Evolutionary conservation across 2,113 vertebrate genomes (phyloP).

Genomic region (Ochotona princeps): DNA sequence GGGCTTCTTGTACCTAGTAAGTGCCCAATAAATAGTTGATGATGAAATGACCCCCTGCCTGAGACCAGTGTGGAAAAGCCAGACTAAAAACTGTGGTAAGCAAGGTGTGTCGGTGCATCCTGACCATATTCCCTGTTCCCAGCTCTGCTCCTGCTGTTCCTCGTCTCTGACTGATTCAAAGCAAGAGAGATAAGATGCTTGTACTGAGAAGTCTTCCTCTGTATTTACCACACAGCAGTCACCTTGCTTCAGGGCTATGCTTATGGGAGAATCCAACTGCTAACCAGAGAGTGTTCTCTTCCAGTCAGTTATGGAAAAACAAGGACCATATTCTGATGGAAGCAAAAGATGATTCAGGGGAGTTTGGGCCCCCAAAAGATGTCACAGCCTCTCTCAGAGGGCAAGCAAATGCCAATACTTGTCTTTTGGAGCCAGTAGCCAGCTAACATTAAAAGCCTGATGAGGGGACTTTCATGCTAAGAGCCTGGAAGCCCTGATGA

Average conservation of each 20-base stretch:
- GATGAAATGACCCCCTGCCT: background rate
- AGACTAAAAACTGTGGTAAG: background rate
- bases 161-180: background rate
- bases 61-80: background rate
- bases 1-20: background rate
- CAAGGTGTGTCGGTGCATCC: background rate
- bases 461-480: no score
- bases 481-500: no score
- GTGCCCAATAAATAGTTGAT: background rate
- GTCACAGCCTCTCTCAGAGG: background rate
- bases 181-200: background rate
- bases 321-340: background rate
- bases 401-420: no score
- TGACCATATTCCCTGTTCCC: background rate
- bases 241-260: background rate
- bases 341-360: slow-evolving; percentile 4
- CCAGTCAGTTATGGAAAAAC: background rate
- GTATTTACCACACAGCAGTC: background rate
- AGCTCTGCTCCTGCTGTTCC: background rate
- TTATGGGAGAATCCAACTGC: background rate
- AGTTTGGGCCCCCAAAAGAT: background rate
- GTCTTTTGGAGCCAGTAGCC: no score
- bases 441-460: no score
- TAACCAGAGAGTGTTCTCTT: background rate
- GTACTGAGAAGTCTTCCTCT: background rate